Evolutionary conservation across 2,888 invertebrate species (phyloP).

Genomic region (Cephus runcator): DNA sequence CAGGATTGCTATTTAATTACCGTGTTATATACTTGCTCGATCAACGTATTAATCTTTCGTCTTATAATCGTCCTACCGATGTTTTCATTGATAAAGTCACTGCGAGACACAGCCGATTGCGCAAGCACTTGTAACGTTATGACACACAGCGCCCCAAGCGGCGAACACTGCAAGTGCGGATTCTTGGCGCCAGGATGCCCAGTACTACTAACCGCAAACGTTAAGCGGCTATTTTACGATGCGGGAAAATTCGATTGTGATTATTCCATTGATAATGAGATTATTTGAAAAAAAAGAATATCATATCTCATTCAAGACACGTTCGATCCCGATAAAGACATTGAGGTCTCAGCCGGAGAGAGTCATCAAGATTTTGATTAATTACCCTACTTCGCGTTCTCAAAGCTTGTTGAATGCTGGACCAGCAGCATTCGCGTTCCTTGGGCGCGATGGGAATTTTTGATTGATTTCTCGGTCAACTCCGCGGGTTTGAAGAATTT

Average conservation of each 20-base stretch:
- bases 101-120: background rate
- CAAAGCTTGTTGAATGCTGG: background rate
- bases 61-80: background rate
- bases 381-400: slow-evolving; percentile 15
- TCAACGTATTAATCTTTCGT: background rate
- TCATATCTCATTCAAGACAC: background rate
- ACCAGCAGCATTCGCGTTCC: background rate
- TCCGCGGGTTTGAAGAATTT: background rate
- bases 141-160: background rate
- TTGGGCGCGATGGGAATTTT: background rate
- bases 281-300: no score
- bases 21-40: background rate
- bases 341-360: slow-evolving; percentile 15
- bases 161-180: background rate
- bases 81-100: background rate
- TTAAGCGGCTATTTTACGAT: no score
- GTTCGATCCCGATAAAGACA: background rate
- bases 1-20: background rate
- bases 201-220: background rate
- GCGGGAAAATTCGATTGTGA: no score
- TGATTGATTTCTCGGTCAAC: background rate
- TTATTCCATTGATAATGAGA: no score
- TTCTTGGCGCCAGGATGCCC: background rate
- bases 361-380: slow-evolving; percentile 32
- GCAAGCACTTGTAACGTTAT: background rate